Conservation (phyloP, 2,113 vertebrate species). For the Phylloscopus trochiloides region DNA sequence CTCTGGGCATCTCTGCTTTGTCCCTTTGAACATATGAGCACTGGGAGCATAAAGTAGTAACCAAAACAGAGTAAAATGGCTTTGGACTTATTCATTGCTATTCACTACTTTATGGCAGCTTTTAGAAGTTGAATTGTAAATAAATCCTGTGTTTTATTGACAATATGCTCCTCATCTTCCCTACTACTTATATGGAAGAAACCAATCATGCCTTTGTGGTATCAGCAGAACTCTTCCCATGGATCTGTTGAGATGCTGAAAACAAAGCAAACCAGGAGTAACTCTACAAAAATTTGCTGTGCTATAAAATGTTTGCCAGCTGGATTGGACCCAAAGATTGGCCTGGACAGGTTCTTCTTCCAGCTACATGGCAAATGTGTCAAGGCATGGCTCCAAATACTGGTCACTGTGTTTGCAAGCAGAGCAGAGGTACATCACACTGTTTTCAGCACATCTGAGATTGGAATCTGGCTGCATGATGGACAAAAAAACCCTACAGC, state of each 20-base stretch:
- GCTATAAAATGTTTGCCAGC: neutral
- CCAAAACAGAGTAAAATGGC: neutral
- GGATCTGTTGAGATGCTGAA: neutral
- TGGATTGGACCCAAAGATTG: neutral
- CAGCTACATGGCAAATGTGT: neutral
- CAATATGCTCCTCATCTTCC: neutral
- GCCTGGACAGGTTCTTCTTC: neutral
- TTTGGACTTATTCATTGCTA: conserved; percentile 10
- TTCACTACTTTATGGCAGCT: conserved; percentile 17
- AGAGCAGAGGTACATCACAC: neutral
- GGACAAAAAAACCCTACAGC: neutral
- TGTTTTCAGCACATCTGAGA: neutral
- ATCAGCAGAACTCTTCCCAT: neutral
- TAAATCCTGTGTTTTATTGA: neutral
- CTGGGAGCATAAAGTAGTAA: conserved; percentile 25
- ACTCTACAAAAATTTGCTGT: neutral
- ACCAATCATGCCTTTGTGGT: neutral
- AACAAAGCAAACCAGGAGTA: neutral
- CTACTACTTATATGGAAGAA: neutral
- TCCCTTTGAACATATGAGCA: conserved; percentile 39
- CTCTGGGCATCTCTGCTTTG: conserved; percentile 11
- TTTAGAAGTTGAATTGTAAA: conserved; percentile 29
- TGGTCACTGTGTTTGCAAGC: neutral
- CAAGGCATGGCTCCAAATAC: neutral
- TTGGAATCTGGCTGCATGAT: neutral